Conservation (phyloP, 2,888 invertebrate species). For the Tridacna gigas region DNA sequence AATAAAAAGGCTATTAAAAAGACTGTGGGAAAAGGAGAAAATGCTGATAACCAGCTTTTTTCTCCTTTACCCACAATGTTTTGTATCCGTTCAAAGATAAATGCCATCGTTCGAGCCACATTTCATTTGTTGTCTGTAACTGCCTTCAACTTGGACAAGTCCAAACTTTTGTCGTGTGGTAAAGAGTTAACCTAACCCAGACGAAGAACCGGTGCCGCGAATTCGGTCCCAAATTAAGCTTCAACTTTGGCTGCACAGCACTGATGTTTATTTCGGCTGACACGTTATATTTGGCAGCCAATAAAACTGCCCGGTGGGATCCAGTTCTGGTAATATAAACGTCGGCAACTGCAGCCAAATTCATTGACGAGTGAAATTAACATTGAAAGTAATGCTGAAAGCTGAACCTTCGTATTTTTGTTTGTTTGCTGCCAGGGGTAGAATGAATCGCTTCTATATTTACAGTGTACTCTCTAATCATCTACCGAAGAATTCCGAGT, state of each 20-base stretch:
- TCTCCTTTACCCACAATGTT: too few relatives aligned
- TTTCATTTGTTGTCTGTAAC: too few relatives aligned
- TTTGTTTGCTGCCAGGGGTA: not conserved
- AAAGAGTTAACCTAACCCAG: not conserved
- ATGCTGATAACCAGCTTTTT: not conserved
- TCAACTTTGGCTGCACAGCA: too few relatives aligned
- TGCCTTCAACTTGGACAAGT: not conserved
- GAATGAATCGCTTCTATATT: not conserved
- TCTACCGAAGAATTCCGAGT: not conserved
- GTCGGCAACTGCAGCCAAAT: constrained; percentile 12
- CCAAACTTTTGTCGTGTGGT: not conserved
- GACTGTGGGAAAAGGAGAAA: not conserved
- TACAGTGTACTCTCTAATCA: not conserved
- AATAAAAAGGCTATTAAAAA: too few relatives aligned
- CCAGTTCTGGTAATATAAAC: constrained; percentile 20
- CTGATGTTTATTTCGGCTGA: too few relatives aligned
- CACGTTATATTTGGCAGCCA: too few relatives aligned
- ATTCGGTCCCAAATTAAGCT: too few relatives aligned
- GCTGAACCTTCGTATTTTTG: not conserved
- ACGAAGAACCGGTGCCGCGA: too few relatives aligned
- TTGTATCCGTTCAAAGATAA: too few relatives aligned
- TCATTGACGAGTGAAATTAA: constrained; percentile 30
- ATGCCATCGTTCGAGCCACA: too few relatives aligned
- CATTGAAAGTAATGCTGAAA: constrained; percentile 25
- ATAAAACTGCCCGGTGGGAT: constrained; percentile 9